These are phyloP conservation scores for Equus przewalskii DNA, from an alignment of 2,113 vertebrate species.

Conservation along the genomic window DNA sequence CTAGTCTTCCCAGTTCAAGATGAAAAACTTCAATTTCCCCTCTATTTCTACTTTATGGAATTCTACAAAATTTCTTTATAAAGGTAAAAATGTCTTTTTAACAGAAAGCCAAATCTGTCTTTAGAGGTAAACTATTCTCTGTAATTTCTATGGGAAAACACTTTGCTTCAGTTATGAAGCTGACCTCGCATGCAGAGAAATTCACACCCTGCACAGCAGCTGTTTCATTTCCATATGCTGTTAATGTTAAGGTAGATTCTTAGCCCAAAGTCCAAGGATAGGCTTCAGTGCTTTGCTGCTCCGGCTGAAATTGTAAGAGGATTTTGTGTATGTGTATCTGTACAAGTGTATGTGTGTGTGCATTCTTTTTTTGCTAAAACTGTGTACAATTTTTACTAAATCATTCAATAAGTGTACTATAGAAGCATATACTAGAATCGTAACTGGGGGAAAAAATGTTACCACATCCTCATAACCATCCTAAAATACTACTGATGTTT, in stretches of 20 bases:
- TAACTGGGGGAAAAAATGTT: neutral
- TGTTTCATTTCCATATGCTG: neutral
- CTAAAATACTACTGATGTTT: neutral
- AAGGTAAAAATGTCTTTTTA: slow-evolving; percentile 10
- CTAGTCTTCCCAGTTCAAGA: neutral
- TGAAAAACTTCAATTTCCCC: neutral
- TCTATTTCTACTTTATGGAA: neutral
- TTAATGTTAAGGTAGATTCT: neutral
- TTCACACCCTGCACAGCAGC: neutral
- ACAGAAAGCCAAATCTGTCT: neutral
- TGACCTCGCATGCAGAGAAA: neutral
- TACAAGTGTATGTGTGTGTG: neutral
- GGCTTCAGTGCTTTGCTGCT: neutral
- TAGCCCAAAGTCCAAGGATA: neutral
- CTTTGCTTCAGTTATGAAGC: neutral
- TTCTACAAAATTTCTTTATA: neutral
- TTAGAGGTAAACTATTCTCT: neutral
- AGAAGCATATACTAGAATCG: neutral
- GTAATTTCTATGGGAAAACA: neutral
- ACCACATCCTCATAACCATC: neutral
- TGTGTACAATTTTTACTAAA: neutral
- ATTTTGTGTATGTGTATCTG: neutral
- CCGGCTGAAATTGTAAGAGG: neutral
- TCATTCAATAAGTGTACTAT: neutral
- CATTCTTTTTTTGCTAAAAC: neutral